Conservation (phyloP, 2,888 invertebrate species). For the Papilio elwesi region DNA sequence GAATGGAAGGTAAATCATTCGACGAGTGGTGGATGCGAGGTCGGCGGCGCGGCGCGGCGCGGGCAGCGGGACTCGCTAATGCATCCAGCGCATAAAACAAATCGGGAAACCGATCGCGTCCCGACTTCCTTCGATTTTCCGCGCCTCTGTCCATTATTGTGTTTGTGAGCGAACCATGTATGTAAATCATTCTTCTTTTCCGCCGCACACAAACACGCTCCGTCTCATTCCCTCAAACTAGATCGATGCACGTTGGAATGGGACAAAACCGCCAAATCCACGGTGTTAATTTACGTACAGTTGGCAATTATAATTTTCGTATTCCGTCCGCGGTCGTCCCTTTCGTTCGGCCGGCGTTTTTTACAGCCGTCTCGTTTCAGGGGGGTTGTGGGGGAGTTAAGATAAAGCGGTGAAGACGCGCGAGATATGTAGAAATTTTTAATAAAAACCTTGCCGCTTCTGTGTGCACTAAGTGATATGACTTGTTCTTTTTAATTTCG, state of each 20-base stretch:
- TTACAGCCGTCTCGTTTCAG: slow-evolving; percentile 70
- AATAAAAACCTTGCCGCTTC: slow-evolving; percentile 78
- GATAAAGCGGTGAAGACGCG: slow-evolving; percentile 77
- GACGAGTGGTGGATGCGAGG: slow-evolving; percentile 16
- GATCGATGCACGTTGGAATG: slow-evolving; percentile 51
- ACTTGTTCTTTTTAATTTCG: slow-evolving; percentile 84
- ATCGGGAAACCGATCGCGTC: slow-evolving; percentile 72
- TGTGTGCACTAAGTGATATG: slow-evolving; percentile 84
- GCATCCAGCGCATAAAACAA: slow-evolving; percentile 62
- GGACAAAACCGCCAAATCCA: slow-evolving; percentile 68
- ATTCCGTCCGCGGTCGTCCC: slow-evolving; percentile 71
- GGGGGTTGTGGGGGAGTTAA: slow-evolving; percentile 64
- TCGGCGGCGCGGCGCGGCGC: slow-evolving; percentile 10
- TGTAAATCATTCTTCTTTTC: slow-evolving; percentile 69
- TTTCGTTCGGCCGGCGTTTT: slow-evolving; percentile 73
- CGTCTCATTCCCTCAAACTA: slow-evolving; percentile 57
- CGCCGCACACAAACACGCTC: slow-evolving; percentile 64
- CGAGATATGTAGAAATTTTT: slow-evolving; percentile 83
- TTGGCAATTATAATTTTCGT: slow-evolving; percentile 83
- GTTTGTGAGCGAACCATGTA: slow-evolving; percentile 75
- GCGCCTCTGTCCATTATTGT: slow-evolving; percentile 75
- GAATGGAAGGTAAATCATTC: slow-evolving; percentile 6
- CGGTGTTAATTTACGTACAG: slow-evolving; percentile 83
- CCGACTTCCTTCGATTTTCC: slow-evolving; percentile 77
- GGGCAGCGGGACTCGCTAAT: slow-evolving; percentile 46